Conservation (phyloP, 2,888 invertebrate genomes). For the Drosophila falleni region DNA sequence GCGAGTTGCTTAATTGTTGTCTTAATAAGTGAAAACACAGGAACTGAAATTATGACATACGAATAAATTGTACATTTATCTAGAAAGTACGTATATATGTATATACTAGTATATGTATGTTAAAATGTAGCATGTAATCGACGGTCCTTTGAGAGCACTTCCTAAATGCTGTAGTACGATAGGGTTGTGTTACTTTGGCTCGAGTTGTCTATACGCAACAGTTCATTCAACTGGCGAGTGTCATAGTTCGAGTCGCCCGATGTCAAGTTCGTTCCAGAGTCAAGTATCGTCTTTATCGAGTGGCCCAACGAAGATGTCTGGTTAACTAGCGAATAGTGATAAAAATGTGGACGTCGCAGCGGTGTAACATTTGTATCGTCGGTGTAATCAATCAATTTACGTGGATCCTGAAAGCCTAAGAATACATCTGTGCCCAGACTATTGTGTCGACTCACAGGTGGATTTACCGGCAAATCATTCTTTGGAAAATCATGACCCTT, state of each 20-base stretch:
- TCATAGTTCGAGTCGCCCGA: neutral
- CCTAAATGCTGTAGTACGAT: constrained; percentile 20
- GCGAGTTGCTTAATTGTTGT: constrained; percentile 21
- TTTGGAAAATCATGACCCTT: neutral
- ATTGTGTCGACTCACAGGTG: constrained; percentile 9
- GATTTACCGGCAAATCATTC: neutral
- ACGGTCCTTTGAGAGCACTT: neutral
- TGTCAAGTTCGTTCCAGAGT: neutral
- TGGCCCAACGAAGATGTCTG: neutral
- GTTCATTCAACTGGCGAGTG: neutral
- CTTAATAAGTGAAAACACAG: constrained; percentile 7
- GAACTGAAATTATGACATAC: neutral
- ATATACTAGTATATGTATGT: neutral
- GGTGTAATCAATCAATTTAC: accelerated
- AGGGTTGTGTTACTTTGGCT: neutral
- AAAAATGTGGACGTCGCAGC: constrained; percentile 12
- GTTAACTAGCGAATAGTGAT: neutral
- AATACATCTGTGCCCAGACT: constrained; percentile 15
- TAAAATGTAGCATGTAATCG: neutral
- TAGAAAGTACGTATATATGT: neutral
- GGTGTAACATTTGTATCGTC: accelerated
- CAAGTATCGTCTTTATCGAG: neutral
- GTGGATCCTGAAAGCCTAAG: constrained; percentile 32
- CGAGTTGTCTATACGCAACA: neutral
- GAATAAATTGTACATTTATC: neutral